A percentile compares a stretch with the other conserved stretches of the same genome.
Evolutionary conservation across 1,140 invertebrate species (phyloP).

Genomic region (Procambarus virginalis): DNA sequence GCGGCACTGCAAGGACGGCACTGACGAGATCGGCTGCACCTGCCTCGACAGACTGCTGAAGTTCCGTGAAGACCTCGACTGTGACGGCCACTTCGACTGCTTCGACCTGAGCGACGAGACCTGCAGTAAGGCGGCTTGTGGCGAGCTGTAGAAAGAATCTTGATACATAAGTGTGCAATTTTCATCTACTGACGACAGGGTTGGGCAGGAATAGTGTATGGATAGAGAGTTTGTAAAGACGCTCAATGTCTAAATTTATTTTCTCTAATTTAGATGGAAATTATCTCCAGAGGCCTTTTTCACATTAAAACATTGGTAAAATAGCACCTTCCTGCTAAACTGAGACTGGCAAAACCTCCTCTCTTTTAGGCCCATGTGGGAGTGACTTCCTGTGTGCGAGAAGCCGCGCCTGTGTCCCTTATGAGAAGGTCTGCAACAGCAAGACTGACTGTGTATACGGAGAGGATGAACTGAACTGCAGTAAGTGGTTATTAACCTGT

Average conservation of each 20-base stretch:
- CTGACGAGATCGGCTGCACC: slow-evolving; percentile 28
- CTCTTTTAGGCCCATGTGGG: background rate
- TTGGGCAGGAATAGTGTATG: too few species aligned
- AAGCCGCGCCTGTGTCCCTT: slow-evolving; percentile 10
- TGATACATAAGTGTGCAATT: too few species aligned
- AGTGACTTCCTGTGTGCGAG: background rate
- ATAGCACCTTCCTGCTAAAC: too few species aligned
- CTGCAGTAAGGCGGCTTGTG: slow-evolving; percentile 21
- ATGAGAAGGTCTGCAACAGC: slow-evolving; percentile 15
- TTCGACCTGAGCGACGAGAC: slow-evolving; percentile 40
- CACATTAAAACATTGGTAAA: too few species aligned
- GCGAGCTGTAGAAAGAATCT: too few species aligned
- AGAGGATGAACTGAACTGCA: slow-evolving; percentile 48
- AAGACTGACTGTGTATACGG: slow-evolving; percentile 15
- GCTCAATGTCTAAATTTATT: too few species aligned
- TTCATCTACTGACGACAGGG: too few species aligned
- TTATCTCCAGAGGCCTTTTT: too few species aligned
- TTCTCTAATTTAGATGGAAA: too few species aligned
- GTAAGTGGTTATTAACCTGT: slow-evolving; percentile 14
- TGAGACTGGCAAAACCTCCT: too few species aligned
- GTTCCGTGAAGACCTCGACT: slow-evolving; percentile 25
- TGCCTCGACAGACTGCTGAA: slow-evolving; percentile 12
- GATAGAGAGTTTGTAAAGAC: too few species aligned
- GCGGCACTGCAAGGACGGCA: slow-evolving; percentile 14
- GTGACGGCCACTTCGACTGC: slow-evolving; percentile 48